phyloP scores from a whole-genome alignment of 2,113 vertebrate species.

The rat (Rattus norvegicus) region GRCr8 NC_086030.1:26873001-26873500 shows the following conservation, averaged over 20 bases:
- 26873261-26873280: not conserved
- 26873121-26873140: not conserved
- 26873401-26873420: not conserved
- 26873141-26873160: not conserved
- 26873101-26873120: not conserved
- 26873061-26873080: not conserved
- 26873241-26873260: not conserved
- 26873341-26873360: not conserved
- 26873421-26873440: not conserved
- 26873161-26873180: not conserved
- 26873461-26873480: not conserved
- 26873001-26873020: not conserved
- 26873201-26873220: not conserved
- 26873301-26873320: not conserved
- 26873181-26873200: not conserved
- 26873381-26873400: not conserved
- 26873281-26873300: not conserved
- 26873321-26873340: not conserved
- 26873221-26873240: not conserved
- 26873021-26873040: not conserved
- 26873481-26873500: not conserved
- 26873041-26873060: not conserved
- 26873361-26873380: not conserved
- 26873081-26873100: not conserved
- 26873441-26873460: not conserved